Base-by-base conservation (phyloP, 2,113 vertebrate genomes). In the Lampris megalopsis region DNA sequence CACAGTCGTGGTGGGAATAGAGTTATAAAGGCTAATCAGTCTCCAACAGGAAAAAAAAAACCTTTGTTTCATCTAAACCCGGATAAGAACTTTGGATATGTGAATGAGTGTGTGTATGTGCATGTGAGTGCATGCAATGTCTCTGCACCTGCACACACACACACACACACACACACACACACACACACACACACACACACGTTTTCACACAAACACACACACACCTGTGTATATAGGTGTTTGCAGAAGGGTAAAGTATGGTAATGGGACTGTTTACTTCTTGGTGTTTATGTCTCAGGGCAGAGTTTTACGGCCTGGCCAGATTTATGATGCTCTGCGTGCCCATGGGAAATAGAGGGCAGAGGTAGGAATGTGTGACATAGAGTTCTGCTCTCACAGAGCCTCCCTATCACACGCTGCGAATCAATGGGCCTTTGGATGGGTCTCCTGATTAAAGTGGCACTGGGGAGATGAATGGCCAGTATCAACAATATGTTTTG, bases 251-350 rank as follows among this genome's bases (percentile, higher is more conserved):
- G 58, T 24, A 10, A 3, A 63, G 43, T 9, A 36, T 13, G 43
- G 7, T 8, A 4, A 3, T 71, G 41, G 35, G 48, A 68, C 35
- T 70, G 68, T 72, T 85, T 81, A 75, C 54, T 43, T 50, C 24
- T 54, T 13, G 43, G 61, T 54, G 52, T 64, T 48, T 52, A 24
- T 66, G 63, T 49, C 48, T 67, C 7, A 48, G 67, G 59, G 56
- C 47, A 43, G 59, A 53, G 45, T 70, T 85, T 86, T 76, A 83
- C 45, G 71, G 52, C 50, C 62, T 24, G 53, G 73, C 79, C 69
- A 80, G 76, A 88, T 90, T 89, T 82, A 89, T 63, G 58, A 63
- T 10, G 61, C 40, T 35, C 65, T 37, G 57, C 67, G 36, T 59
- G 68, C 70, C 74, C 35, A 42, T 80, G 60, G 75, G 79, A 85